Conservation (phyloP, 2,113 vertebrate species). For the Trematomus loennbergii region DNA sequence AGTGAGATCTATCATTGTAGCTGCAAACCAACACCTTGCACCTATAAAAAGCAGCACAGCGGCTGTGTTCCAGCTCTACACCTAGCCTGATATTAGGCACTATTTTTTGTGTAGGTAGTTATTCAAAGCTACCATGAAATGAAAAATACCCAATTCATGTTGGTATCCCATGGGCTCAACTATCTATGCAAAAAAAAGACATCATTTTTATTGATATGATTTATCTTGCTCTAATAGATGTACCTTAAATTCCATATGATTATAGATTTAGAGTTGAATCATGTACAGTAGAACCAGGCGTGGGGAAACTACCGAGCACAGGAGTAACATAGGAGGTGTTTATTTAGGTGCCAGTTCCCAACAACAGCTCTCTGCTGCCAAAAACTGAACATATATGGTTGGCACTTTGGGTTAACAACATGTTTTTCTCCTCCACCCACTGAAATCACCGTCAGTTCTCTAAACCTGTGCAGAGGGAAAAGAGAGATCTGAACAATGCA, state of each 20-base stretch:
- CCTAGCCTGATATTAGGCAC: conserved; percentile 29
- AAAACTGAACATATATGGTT: conserved; percentile 42
- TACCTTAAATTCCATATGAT: conserved; percentile 43
- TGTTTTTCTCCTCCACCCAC: conserved; percentile 46
- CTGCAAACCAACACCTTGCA: conserved; percentile 45
- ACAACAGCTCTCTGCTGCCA: conserved; percentile 50
- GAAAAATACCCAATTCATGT: conserved; percentile 26
- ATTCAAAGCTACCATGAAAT: conserved; percentile 40
- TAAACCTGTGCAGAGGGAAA: conserved; percentile 36
- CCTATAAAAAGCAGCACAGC: conserved; percentile 33
- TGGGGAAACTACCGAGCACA: conserved; percentile 14
- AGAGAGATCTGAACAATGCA: conserved; percentile 37
- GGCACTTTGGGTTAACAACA: conserved; percentile 54
- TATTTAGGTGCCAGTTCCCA: conserved; percentile 50
- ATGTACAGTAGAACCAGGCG: conserved; percentile 24
- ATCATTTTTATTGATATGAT: background rate
- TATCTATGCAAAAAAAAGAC: conserved; percentile 6
- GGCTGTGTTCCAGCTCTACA: conserved; percentile 31
- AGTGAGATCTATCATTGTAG: conserved; percentile 55
- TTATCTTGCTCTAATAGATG: conserved; percentile 10
- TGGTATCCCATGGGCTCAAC: conserved; percentile 1
- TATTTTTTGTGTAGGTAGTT: conserved; percentile 10
- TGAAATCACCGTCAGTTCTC: conserved; percentile 26
- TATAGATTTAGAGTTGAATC: conserved; percentile 33
- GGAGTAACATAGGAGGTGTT: conserved; percentile 32